Conservation (phyloP, 1,140 invertebrate species). For the Holotrichia oblita region DNA sequence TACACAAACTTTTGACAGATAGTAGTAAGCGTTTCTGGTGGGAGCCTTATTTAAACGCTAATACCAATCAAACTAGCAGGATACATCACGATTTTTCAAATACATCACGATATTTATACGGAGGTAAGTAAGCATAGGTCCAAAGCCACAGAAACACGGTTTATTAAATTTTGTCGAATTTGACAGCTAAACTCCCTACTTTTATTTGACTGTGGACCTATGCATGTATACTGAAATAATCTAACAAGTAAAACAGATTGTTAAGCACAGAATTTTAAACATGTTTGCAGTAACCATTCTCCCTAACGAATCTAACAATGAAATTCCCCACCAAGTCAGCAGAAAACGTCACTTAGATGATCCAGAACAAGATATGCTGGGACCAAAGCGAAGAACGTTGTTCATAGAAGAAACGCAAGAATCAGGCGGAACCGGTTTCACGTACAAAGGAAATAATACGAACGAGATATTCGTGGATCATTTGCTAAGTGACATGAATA, state of each 20-base stretch:
- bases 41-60: background rate
- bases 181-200: background rate
- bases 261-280: background rate
- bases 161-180: too few species aligned
- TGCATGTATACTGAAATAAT: background rate
- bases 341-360: background rate
- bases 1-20: background rate
- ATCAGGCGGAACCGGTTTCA: too few species aligned
- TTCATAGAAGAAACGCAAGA: too few species aligned
- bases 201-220: background rate
- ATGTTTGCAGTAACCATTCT: background rate
- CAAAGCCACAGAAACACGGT: background rate
- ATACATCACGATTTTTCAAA: background rate
- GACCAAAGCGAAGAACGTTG: background rate
- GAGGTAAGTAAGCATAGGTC: background rate
- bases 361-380: background rate
- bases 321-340: background rate
- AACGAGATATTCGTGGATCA: background rate
- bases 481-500: background rate
- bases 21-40: background rate
- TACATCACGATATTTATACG: background rate
- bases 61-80: background rate
- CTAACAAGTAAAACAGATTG: background rate
- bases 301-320: background rate
- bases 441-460: background rate